A percentile compares a stretch with the other conserved stretches of the same genome.
Evolutionary conservation across 2,797 vertebrate species (phyloP).

Genomic region (Lepus oiostolus): DNA sequence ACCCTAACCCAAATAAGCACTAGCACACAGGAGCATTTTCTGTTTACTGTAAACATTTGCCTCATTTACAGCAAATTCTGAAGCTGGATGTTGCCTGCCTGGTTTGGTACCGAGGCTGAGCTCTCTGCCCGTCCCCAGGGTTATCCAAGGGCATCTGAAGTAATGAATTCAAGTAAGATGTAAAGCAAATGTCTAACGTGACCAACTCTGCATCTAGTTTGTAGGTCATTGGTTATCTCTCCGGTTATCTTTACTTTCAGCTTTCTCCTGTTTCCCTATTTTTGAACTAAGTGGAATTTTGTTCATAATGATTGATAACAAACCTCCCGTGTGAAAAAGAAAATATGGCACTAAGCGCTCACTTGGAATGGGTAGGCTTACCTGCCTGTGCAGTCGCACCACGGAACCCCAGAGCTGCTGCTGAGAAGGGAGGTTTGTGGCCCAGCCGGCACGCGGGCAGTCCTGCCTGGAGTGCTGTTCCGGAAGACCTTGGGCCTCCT

Average conservation of each 20-base stretch:
- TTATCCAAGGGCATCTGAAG: slow-evolving; percentile 20
- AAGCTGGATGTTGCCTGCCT: slow-evolving; percentile 13
- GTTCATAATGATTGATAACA: slow-evolving; percentile 60
- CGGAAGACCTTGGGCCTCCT: slow-evolving; percentile 65
- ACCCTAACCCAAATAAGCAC: not conserved
- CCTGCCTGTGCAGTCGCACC: slow-evolving; percentile 73
- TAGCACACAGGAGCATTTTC: not conserved
- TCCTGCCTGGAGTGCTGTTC: slow-evolving; percentile 73
- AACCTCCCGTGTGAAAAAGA: not conserved
- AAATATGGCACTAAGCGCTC: slow-evolving; percentile 52
- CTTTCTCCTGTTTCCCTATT: slow-evolving; percentile 36
- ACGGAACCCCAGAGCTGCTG: slow-evolving; percentile 76
- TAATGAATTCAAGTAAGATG: slow-evolving; percentile 26
- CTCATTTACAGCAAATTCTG: slow-evolving; percentile 29
- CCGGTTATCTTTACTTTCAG: slow-evolving; percentile 45
- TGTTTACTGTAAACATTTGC: not conserved
- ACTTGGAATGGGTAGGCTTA: slow-evolving; percentile 68
- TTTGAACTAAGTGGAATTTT: slow-evolving; percentile 61
- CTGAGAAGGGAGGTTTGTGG: slow-evolving; percentile 75
- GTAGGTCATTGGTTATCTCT: not conserved
- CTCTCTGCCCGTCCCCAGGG: not conserved
- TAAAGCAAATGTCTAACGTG: not conserved
- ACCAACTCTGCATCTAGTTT: slow-evolving; percentile 17
- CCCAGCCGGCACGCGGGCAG: not conserved
- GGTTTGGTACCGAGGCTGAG: not conserved